Percentiles rank a stretch among this genome's conserved stretches.
These are phyloP conservation scores for Spinus pinus DNA, from an alignment of 2,797 vertebrate species.

Conservation along the genomic window DNA sequence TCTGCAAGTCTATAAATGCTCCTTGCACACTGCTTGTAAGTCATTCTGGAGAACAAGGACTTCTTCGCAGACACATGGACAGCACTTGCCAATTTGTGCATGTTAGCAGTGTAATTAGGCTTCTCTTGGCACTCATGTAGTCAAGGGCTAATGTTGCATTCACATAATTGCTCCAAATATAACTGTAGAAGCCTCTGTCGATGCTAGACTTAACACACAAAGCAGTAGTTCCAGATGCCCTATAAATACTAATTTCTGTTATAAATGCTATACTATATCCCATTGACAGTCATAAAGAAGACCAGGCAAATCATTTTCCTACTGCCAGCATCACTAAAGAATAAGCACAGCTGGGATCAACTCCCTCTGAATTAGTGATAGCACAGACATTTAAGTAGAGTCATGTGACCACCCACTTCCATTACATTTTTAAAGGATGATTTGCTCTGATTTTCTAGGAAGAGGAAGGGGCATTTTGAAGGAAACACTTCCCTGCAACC, in stretches of 20 bases:
- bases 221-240: neutral
- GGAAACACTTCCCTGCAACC: neutral
- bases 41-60: neutral
- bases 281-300: neutral
- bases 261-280: neutral
- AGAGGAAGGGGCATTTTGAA: neutral
- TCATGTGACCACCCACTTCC: neutral
- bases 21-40: neutral
- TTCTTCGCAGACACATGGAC: fast-evolving
- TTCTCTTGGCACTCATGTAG: neutral
- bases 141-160: neutral
- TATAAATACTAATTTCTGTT: neutral
- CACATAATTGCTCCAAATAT: neutral
- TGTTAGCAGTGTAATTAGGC: neutral
- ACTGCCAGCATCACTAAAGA: neutral
- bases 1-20: neutral
- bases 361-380: neutral
- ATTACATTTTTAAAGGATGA: neutral
- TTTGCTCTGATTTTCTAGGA: neutral
- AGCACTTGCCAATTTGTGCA: neutral
- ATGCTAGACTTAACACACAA: neutral
- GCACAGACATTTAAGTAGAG: neutral
- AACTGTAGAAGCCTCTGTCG: neutral
- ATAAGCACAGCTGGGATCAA: neutral
- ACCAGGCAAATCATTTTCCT: neutral